Base-by-base conservation (phyloP, 1,140 invertebrate species). In the Andricus grossulariae region DNA sequence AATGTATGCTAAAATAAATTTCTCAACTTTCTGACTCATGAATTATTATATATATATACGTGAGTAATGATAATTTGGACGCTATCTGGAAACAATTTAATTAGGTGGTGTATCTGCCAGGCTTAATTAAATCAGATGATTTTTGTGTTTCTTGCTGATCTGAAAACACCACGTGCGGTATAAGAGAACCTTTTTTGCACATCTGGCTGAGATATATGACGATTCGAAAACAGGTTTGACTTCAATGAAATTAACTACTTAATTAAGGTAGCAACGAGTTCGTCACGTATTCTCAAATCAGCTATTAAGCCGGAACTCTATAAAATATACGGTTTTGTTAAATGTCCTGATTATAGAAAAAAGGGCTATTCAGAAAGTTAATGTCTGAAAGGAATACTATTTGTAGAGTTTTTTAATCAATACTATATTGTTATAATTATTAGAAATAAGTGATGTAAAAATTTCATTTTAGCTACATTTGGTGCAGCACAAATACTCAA, bases 181-280 rank as follows among this genome's bases (percentile, higher is more conserved):
- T 45, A 8, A 54, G 19, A n/a, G 18, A 54, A 10, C 52, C 8
- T 19, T 54, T 54, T 54, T 54, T 16, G 13, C 16, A 54, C 52
- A 18, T 52, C n/a, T 54, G 52, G 52, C 10, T n/a, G n/a, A 54
- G 52, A 52, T 52, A 52, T 52, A 16, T 15, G n/a, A 54, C 52
- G 52, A 54, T 54, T 54, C 52, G 8, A 54, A 54, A 54, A 54
- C 52, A 54, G 16, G 52, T 54, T 54, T 54, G n/a, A 54, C 52
- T 54, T 54, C 52, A 54, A 54, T 54, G 52, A 54, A 54, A n/a
- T 54, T 19, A 54, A 54, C 52, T 54, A 54, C 52, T 18, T 54
- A 54, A 54, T 54, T 54, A 54, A 54, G 16, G 52, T 54, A 16
- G 52, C 52, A 54, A 54, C 52, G n/a, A 54, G 52, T 54, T 54